phyloP scores from a whole-genome alignment of 1,140 invertebrate genomes.

The Heliconius hermathena region DNA sequence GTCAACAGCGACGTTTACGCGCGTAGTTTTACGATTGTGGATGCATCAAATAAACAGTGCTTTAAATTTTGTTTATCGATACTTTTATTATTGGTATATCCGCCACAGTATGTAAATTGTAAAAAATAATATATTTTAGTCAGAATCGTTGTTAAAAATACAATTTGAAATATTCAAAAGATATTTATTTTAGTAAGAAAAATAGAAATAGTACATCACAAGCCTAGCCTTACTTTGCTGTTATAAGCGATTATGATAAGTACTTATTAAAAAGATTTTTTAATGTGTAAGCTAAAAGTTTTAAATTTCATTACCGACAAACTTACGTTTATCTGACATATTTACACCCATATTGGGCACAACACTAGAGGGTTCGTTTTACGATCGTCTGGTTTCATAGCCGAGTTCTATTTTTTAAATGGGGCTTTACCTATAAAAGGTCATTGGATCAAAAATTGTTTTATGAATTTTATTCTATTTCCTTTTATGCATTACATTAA shows the following conservation, averaged over 20 bases:
- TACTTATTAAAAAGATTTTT: not conserved
- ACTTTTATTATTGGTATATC: not conserved
- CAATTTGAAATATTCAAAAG: no score
- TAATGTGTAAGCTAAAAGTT: not conserved
- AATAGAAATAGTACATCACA: no score
- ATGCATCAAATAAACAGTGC: conserved; percentile 69
- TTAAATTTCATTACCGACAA: not conserved
- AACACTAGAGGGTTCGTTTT: conserved; percentile 66
- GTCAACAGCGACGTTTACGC: conserved; percentile 78
- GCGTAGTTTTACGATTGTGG: conserved; percentile 78
- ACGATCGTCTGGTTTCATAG: conserved; percentile 67
- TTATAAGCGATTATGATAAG: not conserved
- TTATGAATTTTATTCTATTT: not conserved
- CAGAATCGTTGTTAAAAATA: no score
- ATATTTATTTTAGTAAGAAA: no score
- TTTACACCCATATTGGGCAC: conserved; percentile 16
- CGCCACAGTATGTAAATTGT: not conserved
- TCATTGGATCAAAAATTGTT: conserved; percentile 56
- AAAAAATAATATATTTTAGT: no score
- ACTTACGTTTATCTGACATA: not conserved
- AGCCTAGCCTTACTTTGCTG: not conserved
- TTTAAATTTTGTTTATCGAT: conserved; percentile 35
- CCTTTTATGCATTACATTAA: not conserved
- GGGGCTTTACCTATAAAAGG: conserved; percentile 69
- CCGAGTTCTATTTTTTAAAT: conserved; percentile 75